Percentiles rank a stretch among this genome's conserved stretches.
phyloP scores from a whole-genome alignment of 2,113 vertebrate species.

The Noctilio leporinus region DNA sequence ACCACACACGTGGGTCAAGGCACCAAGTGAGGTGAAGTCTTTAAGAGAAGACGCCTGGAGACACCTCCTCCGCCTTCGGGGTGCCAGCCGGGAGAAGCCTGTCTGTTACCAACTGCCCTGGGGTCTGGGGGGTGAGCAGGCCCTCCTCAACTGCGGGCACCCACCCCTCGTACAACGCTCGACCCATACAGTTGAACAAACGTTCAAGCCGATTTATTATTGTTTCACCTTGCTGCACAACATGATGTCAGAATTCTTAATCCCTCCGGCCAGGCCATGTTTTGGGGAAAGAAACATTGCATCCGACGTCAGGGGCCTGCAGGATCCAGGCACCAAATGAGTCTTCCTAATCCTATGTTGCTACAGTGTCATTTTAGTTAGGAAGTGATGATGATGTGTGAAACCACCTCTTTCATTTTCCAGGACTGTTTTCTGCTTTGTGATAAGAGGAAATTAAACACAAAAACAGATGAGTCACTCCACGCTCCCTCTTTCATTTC shows the following conservation, averaged over 20 bases:
- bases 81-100: neutral
- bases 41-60: neutral
- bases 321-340: slow-evolving; percentile 16
- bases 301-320: slow-evolving; percentile 27
- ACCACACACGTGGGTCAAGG: neutral
- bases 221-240: slow-evolving; percentile 34
- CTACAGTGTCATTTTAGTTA: slow-evolving; percentile 12
- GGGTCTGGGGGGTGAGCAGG: too few species aligned
- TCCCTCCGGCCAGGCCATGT: slow-evolving; percentile 20
- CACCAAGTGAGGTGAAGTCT: neutral
- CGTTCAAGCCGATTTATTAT: slow-evolving; percentile 7
- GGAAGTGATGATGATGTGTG: slow-evolving; percentile 52
- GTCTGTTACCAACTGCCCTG: neutral
- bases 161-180: neutral
- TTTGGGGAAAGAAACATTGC: slow-evolving; percentile 10
- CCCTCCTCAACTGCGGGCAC: neutral
- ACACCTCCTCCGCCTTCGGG: neutral
- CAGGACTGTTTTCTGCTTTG: slow-evolving; percentile 47
- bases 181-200: neutral
- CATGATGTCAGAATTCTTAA: slow-evolving; percentile 46
- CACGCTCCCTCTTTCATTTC: neutral
- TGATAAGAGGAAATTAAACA: slow-evolving; percentile 48
- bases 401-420: slow-evolving; percentile 54
- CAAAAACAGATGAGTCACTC: slow-evolving; percentile 63
- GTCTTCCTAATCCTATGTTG: slow-evolving; percentile 55